Percentiles rank a stretch among this genome's conserved stretches.
Evolutionary conservation across 2,888 invertebrate species (phyloP).

Genomic region (Caenorhabditis angaria): DNA sequence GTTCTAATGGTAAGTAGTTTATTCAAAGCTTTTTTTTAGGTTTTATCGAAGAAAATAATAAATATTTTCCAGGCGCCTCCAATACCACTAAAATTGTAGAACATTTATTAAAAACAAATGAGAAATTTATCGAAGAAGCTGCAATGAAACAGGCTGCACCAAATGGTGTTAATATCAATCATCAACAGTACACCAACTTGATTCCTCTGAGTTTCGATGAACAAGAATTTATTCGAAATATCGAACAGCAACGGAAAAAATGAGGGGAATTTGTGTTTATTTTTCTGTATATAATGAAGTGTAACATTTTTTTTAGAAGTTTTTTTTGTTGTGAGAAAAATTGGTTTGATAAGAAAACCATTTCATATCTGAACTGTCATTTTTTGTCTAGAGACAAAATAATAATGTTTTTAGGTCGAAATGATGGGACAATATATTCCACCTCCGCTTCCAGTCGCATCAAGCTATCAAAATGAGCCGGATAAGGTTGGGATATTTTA

Average conservation of each 20-base stretch:
- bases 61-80: not conserved
- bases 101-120: slow-evolving; percentile 20
- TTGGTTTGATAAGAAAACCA: not conserved
- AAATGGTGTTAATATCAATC: slow-evolving; percentile 15
- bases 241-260: slow-evolving; percentile 19
- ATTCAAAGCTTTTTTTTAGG: not conserved
- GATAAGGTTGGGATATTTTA: slow-evolving; percentile 42
- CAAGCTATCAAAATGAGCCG: slow-evolving; percentile 37
- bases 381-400: not conserved
- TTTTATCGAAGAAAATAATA: not conserved
- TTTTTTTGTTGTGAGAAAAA: not conserved
- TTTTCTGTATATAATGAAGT: not conserved
- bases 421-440: not conserved
- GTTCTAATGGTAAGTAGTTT: not conserved
- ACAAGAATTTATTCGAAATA: slow-evolving; percentile 29
- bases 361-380: not conserved
- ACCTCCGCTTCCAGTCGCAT: slow-evolving; percentile 17
- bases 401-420: not conserved
- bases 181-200: slow-evolving; percentile 23
- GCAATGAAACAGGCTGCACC: slow-evolving; percentile 23
- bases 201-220: slow-evolving; percentile 40
- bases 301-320: not conserved
- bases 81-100: slow-evolving; percentile 24
- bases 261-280: not conserved
- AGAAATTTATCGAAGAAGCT: slow-evolving; percentile 28